These are phyloP conservation scores for Thunnus thynnus DNA, from an alignment of 2,113 vertebrate genomes.

Conservation along the genomic window DNA sequence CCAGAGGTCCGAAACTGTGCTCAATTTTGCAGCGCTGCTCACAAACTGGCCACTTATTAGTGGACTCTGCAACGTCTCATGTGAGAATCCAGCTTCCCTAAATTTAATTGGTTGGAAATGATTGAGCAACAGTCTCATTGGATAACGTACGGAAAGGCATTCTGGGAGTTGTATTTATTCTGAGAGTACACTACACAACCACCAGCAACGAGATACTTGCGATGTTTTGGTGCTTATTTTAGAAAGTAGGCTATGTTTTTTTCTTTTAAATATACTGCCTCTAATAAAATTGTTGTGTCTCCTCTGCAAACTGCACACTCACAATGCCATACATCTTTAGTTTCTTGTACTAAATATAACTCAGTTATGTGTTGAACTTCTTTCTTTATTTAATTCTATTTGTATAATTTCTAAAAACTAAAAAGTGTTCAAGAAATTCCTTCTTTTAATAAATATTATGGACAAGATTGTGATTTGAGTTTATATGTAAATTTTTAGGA, in stretches of 20 bases:
- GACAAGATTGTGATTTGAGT: no score
- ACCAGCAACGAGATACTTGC: neutral
- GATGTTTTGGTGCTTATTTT: neutral
- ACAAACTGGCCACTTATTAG: slow-evolving; percentile 7
- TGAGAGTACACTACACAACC: neutral
- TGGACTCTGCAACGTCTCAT: slow-evolving; percentile 22
- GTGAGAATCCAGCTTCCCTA: slow-evolving; percentile 46
- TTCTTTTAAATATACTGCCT: neutral
- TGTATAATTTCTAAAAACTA: no score
- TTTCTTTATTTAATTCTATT: no score
- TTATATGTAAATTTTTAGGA: no score
- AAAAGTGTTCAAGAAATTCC: no score
- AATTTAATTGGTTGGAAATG: slow-evolving; percentile 70
- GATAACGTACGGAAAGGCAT: slow-evolving; percentile 11
- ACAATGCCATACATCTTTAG: no score
- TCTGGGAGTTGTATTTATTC: slow-evolving; percentile 56
- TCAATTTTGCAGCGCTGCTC: neutral
- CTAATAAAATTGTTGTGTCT: no score
- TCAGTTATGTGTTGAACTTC: no score
- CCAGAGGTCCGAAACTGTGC: slow-evolving; percentile 35
- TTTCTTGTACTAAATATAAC: no score
- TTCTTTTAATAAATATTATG: no score
- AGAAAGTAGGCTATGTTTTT: no score
- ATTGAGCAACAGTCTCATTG: slow-evolving; percentile 60
- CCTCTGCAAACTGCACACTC: no score